phyloP scores from a whole-genome alignment of 2,888 invertebrate species.

The Acleris sparsana region DNA sequence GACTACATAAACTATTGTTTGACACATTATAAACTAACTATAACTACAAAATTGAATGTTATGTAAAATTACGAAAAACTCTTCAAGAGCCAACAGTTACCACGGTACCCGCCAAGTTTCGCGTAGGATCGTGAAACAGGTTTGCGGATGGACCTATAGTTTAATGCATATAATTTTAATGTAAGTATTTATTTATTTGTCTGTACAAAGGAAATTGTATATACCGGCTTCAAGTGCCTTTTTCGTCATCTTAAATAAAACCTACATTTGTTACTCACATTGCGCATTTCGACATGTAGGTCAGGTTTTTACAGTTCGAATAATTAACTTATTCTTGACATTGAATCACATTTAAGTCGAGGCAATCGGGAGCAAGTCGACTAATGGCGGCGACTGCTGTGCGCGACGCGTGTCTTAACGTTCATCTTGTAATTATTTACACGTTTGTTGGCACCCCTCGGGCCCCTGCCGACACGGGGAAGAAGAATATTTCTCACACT shows the following conservation, averaged over 20 bases:
- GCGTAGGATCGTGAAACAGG: too few species aligned
- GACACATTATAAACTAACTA: neutral
- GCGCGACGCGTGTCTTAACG: constrained; percentile 4
- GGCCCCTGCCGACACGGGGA: neutral
- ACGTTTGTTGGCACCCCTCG: neutral
- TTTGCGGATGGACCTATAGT: too few species aligned
- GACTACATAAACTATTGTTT: constrained; percentile 15
- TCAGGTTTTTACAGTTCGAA: constrained; percentile 16
- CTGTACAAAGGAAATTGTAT: too few species aligned
- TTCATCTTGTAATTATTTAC: constrained; percentile 5
- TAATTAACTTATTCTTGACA: constrained; percentile 24
- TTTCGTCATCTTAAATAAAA: neutral
- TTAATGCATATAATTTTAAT: too few species aligned
- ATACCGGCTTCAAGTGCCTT: too few species aligned
- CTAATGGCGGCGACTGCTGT: neutral
- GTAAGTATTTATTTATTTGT: too few species aligned
- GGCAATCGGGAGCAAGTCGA: constrained; percentile 18
- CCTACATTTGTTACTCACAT: constrained; percentile 3
- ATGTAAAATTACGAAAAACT: too few species aligned
- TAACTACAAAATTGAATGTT: too few species aligned
- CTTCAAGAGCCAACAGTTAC: too few species aligned
- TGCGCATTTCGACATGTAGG: constrained; percentile 20
- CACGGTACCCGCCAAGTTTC: too few species aligned
- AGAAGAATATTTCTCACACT: neutral
- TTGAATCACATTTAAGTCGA: constrained; percentile 29